A percentile compares a stretch with the other conserved stretches of the same genome.
These are phyloP conservation scores for Mus musculus DNA, from an alignment of 2,113 vertebrate species.

Conservation along the genomic window DNA sequence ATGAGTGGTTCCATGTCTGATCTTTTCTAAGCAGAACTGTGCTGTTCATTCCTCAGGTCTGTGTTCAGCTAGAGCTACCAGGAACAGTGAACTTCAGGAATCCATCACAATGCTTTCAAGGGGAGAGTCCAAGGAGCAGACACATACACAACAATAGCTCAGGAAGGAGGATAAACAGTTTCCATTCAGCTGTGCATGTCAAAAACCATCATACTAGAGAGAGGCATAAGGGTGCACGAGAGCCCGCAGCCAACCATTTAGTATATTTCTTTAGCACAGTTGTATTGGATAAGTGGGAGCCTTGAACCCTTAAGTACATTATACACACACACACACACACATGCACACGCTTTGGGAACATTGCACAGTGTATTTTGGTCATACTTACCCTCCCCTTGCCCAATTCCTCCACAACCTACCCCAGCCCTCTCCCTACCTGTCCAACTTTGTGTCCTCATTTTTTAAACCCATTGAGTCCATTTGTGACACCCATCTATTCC, in stretches of 20 bases:
- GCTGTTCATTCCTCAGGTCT: background rate
- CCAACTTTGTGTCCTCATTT: background rate
- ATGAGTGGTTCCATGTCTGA: background rate
- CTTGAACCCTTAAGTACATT: background rate
- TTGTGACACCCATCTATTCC: background rate
- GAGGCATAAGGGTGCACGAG: background rate
- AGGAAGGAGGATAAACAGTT: background rate
- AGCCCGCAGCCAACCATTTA: background rate
- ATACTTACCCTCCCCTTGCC: background rate
- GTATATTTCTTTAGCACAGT: background rate
- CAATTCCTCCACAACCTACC: background rate
- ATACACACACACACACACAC: background rate
- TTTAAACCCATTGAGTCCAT: background rate
- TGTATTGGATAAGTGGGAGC: background rate
- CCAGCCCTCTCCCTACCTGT: too few species aligned
- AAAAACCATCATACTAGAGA: background rate
- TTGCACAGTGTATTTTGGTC: background rate
- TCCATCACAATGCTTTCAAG: too few species aligned
- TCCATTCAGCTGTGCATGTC: background rate
- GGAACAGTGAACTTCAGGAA: background rate
- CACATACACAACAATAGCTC: background rate
- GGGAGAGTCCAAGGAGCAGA: background rate
- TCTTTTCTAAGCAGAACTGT: background rate
- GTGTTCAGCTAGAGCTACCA: background rate
- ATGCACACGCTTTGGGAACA: background rate